Percentiles rank a stretch among this genome's conserved stretches.
Conservation (phyloP, 1,140 invertebrate genomes). For the Leptinotarsa texana region DNA sequence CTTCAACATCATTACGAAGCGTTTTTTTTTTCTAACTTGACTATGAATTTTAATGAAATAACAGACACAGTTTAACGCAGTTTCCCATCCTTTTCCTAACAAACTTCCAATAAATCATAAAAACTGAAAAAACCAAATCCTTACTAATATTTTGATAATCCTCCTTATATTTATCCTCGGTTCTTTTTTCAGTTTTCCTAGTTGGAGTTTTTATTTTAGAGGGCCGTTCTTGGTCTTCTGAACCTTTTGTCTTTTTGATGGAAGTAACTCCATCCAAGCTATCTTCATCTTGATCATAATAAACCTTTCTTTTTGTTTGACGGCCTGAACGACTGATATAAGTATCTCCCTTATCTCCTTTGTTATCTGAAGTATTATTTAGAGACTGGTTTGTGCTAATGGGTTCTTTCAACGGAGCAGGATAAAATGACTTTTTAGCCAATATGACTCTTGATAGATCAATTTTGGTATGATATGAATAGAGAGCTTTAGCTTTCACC, state of each 20-base stretch:
- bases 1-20: no score
- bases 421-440: constrained; percentile 13
- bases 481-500: constrained; percentile 19
- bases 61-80: no score
- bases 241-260: constrained; percentile 13
- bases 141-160: no score
- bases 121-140: no score
- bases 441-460: constrained; percentile 3
- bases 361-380: not conserved
- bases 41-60: no score
- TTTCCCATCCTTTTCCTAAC: no score
- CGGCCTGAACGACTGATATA: constrained; percentile 22
- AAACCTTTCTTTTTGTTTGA: constrained; percentile 26
- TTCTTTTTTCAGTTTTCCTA: not conserved
- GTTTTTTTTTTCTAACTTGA: no score
- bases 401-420: not conserved
- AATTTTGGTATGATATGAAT: constrained; percentile 22
- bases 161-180: no score
- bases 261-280: constrained; percentile 9
- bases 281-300: constrained; percentile 19
- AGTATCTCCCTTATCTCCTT: not conserved
- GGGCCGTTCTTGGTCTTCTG: constrained; percentile 6
- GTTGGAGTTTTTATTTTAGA: not conserved
- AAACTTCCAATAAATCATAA: no score
- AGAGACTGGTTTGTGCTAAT: not conserved